These are phyloP conservation scores for Protomyctophum bolini DNA, from an alignment of 2,113 vertebrate genomes.

Conservation along the genomic window DNA sequence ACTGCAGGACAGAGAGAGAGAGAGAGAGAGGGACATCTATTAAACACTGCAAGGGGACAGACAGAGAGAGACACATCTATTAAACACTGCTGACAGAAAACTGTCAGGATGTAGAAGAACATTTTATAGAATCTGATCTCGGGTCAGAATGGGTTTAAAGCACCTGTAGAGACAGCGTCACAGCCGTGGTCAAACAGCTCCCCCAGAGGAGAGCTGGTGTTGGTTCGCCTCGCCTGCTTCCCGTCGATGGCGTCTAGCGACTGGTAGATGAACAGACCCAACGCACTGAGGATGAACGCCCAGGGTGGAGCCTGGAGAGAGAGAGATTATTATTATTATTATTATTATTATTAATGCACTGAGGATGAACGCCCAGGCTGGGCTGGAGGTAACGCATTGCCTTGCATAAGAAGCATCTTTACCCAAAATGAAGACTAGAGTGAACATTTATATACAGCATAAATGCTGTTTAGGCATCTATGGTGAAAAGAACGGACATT, in stretches of 20 bases:
- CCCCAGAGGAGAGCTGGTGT: slow-evolving; percentile 92
- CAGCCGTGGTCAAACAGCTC: slow-evolving; percentile 99
- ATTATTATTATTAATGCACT: too few relatives aligned
- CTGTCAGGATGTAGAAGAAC: not conserved
- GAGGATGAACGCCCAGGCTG: slow-evolving; percentile 88
- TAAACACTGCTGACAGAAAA: not conserved
- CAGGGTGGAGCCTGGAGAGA: slow-evolving; percentile 86
- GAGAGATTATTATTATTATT: too few relatives aligned
- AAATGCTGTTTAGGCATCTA: too few relatives aligned
- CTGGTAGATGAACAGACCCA: slow-evolving; percentile 96
- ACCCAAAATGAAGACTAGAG: too few relatives aligned
- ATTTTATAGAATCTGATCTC: not conserved
- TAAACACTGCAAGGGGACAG: not conserved
- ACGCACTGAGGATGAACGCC: slow-evolving; percentile 86
- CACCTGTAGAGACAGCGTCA: slow-evolving; percentile 96
- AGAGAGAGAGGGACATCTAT: not conserved
- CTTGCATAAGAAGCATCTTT: too few relatives aligned
- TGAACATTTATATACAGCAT: too few relatives aligned
- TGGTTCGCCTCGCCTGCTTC: slow-evolving; percentile 96
- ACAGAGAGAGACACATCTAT: not conserved
- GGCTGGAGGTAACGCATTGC: slow-evolving; percentile 44
- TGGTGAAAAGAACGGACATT: too few relatives aligned
- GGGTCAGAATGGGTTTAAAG: slow-evolving; percentile 11
- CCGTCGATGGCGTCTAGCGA: slow-evolving; percentile 97
- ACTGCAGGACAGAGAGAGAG: slow-evolving; percentile 73